Evolutionary conservation across 1,140 invertebrate genomes (phyloP).

Genomic region (Lethrus apterus): DNA sequence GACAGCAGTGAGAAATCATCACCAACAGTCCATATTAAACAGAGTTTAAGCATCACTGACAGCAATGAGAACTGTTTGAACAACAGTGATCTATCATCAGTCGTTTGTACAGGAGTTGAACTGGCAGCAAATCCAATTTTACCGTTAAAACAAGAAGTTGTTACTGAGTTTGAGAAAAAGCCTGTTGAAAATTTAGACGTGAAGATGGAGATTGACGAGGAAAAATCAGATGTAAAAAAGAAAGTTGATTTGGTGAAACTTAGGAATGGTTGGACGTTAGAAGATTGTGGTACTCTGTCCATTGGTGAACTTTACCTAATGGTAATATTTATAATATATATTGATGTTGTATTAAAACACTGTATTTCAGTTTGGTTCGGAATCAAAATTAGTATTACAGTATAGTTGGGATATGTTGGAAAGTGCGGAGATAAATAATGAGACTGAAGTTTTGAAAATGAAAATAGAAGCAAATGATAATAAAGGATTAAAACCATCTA

Average conservation of each 20-base stretch:
- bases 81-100: conserved; percentile 15
- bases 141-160: conserved; percentile 23
- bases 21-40: neutral
- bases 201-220: conserved; percentile 13
- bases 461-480: conserved; percentile 4
- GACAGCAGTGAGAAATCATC: conserved; percentile 23
- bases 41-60: too few species aligned
- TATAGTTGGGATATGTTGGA: conserved; percentile 66
- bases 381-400: conserved; percentile 71
- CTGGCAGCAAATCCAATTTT: conserved; percentile 35
- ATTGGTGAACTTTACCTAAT: conserved; percentile 87
- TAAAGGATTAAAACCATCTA: conserved; percentile 31
- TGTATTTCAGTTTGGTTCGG: conserved; percentile 60
- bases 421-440: conserved; percentile 7
- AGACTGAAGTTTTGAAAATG: neutral
- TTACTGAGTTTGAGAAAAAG: conserved; percentile 10
- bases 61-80: conserved; percentile 20
- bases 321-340: conserved; percentile 43
- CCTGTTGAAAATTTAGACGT: conserved; percentile 6
- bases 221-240: conserved; percentile 9
- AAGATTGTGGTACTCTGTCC: conserved; percentile 68
- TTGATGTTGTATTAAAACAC: neutral
- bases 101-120: conserved; percentile 27
- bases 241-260: conserved; percentile 47
- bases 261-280: conserved; percentile 68